Conservation (phyloP, 2,888 invertebrate species). For the Phyllotreta cruciferae region DNA sequence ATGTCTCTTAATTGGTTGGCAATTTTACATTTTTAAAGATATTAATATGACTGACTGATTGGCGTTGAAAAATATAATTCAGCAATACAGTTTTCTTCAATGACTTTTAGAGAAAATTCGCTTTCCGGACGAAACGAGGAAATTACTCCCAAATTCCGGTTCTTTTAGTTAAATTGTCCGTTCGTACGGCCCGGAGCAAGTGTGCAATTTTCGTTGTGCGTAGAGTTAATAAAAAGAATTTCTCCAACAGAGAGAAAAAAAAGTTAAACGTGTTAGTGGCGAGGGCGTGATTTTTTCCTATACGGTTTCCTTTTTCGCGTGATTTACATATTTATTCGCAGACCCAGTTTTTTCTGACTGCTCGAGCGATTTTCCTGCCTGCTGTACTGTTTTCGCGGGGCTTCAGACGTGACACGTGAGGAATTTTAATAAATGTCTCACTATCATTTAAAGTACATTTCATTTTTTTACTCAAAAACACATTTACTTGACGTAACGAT, state of each 20-base stretch:
- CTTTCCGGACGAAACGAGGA: not conserved
- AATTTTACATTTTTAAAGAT: no score
- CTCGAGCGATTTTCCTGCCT: slow-evolving; percentile 20
- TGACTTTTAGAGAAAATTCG: not conserved
- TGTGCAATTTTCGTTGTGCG: slow-evolving; percentile 18
- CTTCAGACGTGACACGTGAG: slow-evolving; percentile 23
- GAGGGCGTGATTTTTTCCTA: slow-evolving; percentile 26
- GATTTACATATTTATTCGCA: slow-evolving; percentile 31
- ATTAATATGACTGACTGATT: no score
- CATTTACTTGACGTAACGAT: not conserved
- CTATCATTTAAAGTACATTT: slow-evolving; percentile 3
- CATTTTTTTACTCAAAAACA: slow-evolving; percentile 2
- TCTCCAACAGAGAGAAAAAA: slow-evolving; percentile 13
- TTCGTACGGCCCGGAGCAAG: not conserved
- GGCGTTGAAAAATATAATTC: no score
- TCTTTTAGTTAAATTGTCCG: not conserved
- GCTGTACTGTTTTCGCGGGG: slow-evolving; percentile 11
- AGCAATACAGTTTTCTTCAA: no score
- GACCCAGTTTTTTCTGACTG: slow-evolving; percentile 24
- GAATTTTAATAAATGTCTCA: slow-evolving; percentile 23
- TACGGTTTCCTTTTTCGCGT: slow-evolving; percentile 16
- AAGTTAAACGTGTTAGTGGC: slow-evolving; percentile 26
- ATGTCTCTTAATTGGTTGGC: no score
- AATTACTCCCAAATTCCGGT: not conserved
- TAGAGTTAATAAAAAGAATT: slow-evolving; percentile 25